Evolutionary conservation across 2,113 vertebrate species (phyloP), one percentile per base, ranked within the genome.

Genomic region (Petroica traversi): DNA sequence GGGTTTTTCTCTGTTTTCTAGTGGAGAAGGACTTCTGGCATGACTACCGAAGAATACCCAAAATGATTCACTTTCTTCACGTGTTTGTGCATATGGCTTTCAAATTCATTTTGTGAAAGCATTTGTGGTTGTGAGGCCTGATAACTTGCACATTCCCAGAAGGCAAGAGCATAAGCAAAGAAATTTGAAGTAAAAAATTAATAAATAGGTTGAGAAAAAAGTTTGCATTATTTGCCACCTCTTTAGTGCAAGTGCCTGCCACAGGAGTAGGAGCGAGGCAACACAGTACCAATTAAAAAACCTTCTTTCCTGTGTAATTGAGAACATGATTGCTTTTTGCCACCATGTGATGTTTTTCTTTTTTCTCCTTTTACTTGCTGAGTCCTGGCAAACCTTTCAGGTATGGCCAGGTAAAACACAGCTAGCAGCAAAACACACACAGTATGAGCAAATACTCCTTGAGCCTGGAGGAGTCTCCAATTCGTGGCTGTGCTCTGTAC

Each of bases 41-140:
- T 29, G 25, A 74, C 59, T 41, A 92, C 75, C 51, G 72, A 63
- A 64, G 55, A 79, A 67, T 74, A 88, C 14, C 68, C 33, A 29
- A 66, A 94, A 77, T 38, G 4, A 85, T 64, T 79, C 26, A 38
- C 33, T 79, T 89, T 79, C 49, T 77, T 92, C 57, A 49, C n/a
- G 28, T 61, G 28, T 55, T 75, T 28, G 68, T 71, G 57, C 83
- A 88, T 55, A 91, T 61, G 55, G 59, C 68, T 91, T 93, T 92
- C 69, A 78, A 85, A 88, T 45, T 54, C 46, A 83, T 77, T 85
- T 96, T 80, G 87, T 88, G 67, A 92, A 95, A 93, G 63, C n/a
- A 40, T 71, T 90, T 94, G 78, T 71, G 85, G 71, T 82, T 94
- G 46, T 34, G 31, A 96, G 71, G 85, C 76, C 85, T 79, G 51